These are phyloP conservation scores for Holothuria glaberrima DNA, from an alignment of 35 echinoderm and acorn worm species.

Conservation along the genomic window DNA sequence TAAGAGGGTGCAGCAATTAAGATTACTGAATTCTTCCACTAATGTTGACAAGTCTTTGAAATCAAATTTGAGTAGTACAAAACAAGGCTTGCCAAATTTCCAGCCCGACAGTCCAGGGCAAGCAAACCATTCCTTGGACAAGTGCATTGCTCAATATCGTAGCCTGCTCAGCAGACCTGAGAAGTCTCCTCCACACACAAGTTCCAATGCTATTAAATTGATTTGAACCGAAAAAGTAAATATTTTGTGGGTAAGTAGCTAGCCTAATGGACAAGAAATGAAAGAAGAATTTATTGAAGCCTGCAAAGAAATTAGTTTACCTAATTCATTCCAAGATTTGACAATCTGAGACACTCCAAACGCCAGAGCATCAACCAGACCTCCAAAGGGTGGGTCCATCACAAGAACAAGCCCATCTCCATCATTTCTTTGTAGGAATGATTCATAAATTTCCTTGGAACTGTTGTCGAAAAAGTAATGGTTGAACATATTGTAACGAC, in stretches of 20 bases:
- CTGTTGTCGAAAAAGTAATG: slow-evolving; percentile 83
- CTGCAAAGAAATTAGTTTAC: not conserved
- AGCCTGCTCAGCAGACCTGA: no score
- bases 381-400: slow-evolving; percentile 98
- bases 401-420: slow-evolving; percentile 78
- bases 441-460: slow-evolving; percentile 18
- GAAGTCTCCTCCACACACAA: not conserved
- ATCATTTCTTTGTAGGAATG: slow-evolving; percentile 65
- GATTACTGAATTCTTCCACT: no score
- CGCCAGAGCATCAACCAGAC: slow-evolving; percentile 82
- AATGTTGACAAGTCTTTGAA: no score
- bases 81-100: no score
- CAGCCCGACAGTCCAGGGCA: no score
- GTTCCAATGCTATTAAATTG: not conserved
- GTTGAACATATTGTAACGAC: slow-evolving; percentile 99
- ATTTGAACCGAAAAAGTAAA: no score
- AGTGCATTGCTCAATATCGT: no score
- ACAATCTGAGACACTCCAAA: slow-evolving; percentile 47
- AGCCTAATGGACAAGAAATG: no score
- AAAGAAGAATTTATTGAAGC: not conserved
- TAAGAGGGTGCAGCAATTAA: no score
- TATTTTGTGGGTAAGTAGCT: no score
- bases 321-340: not conserved
- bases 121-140: no score
- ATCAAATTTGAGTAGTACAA: no score